phyloP scores from a whole-genome alignment of 2,113 vertebrate genomes.

The Pelobates fuscus region DNA sequence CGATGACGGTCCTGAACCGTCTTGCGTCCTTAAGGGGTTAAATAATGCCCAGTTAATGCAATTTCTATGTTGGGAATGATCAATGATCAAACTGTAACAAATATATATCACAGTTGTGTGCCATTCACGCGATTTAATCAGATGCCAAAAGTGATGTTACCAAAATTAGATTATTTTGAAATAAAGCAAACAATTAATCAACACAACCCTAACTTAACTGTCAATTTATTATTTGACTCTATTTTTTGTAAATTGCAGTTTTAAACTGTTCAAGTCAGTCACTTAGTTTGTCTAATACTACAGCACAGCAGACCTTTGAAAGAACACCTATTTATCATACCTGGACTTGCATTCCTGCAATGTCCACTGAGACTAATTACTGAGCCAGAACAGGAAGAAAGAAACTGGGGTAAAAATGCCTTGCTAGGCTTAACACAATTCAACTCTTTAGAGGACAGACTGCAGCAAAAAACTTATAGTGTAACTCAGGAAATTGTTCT shows the following conservation, averaged over 20 bases:
- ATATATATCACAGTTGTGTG: too few species aligned
- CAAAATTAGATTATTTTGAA: background rate
- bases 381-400: background rate
- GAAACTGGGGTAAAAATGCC: background rate
- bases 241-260: slow-evolving; percentile 17
- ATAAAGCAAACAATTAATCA: background rate
- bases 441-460: too few species aligned
- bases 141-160: too few species aligned
- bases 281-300: slow-evolving; percentile 13
- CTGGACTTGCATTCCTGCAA: slow-evolving; percentile 2
- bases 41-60: too few species aligned
- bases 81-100: too few species aligned
- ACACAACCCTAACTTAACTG: background rate
- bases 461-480: too few species aligned
- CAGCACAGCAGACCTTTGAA: slow-evolving; percentile 22
- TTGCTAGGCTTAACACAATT: too few species aligned
- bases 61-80: too few species aligned
- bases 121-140: too few species aligned
- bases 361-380: slow-evolving; percentile 38
- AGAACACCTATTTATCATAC: slow-evolving; percentile 43
- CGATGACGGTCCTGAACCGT: too few species aligned
- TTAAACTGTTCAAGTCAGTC: slow-evolving; percentile 8
- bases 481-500: too few species aligned
- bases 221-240: background rate
- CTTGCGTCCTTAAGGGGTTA: too few species aligned